phyloP scores from a whole-genome alignment of 2,797 vertebrate genomes.

The Petrocephalus sullivani region DNA sequence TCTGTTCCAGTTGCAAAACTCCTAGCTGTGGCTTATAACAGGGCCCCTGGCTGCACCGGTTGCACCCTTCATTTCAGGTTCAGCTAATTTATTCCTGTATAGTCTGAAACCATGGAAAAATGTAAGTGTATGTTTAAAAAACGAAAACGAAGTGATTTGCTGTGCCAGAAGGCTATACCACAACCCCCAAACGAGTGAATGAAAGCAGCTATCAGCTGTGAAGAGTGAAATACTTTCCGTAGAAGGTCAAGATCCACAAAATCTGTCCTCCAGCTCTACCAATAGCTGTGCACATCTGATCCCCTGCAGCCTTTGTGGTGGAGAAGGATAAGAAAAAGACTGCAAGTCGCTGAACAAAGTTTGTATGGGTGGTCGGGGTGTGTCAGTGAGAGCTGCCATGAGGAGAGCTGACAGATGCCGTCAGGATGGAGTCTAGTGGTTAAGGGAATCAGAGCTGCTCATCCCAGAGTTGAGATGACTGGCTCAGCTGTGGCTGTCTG shows the following conservation, averaged over 20 bases:
- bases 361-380: not conserved
- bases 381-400: not conserved
- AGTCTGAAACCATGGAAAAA: conserved; percentile 9
- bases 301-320: not conserved
- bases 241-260: not conserved
- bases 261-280: not conserved
- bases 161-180: not conserved
- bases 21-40: not conserved
- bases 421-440: not conserved
- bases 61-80: not conserved
- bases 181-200: not conserved
- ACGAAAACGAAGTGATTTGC: not conserved
- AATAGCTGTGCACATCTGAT: not conserved
- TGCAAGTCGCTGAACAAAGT: not conserved
- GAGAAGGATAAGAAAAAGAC: not conserved
- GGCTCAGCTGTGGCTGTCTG: not conserved
- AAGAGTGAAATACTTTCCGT: conserved; percentile 1
- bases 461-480: not conserved
- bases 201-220: not conserved
- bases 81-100: not conserved
- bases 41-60: not conserved
- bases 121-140: not conserved
- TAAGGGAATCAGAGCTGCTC: not conserved
- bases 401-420: not conserved
- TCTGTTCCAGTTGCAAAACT: conserved; percentile 5